Percentiles rank a stretch among this genome's conserved stretches.
phyloP scores from a whole-genome alignment of 2,797 vertebrate genomes.

The Tinamus major region DNA sequence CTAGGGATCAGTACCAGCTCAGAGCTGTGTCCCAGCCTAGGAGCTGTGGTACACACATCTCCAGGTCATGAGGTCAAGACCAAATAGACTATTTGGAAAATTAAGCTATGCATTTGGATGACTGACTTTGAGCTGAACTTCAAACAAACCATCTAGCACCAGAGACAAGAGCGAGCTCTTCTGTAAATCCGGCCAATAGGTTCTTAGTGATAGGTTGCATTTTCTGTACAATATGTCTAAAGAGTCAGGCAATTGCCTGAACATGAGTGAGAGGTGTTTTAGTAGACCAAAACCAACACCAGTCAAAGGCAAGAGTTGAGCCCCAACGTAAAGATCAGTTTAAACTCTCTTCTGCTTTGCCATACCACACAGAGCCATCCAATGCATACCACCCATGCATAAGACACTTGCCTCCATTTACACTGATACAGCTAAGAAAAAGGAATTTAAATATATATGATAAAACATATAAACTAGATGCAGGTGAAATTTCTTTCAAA shows the following conservation, averaged over 20 bases:
- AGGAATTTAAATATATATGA: accelerated
- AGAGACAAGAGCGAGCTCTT: no score
- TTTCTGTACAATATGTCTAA: background rate
- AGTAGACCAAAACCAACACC: background rate
- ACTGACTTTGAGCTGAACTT: background rate
- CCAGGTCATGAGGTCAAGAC: background rate
- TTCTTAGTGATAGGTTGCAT: background rate
- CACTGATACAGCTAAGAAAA: background rate
- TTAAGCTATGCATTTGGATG: background rate
- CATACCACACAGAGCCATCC: background rate
- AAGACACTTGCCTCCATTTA: background rate
- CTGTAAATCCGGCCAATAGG: background rate
- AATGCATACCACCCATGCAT: background rate
- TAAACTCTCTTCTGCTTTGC: background rate
- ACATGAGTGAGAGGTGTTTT: background rate
- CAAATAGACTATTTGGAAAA: background rate
- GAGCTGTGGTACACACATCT: background rate
- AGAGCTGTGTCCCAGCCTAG: accelerated
- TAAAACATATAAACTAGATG: background rate
- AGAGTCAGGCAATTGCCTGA: background rate
- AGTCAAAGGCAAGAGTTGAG: background rate
- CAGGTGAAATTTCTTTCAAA: background rate
- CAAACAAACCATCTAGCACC: background rate
- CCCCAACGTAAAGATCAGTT: background rate
- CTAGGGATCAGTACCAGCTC: background rate